Conservation (phyloP, 2,113 vertebrate genomes). For the Chlorocebus sabaeus region DNA sequence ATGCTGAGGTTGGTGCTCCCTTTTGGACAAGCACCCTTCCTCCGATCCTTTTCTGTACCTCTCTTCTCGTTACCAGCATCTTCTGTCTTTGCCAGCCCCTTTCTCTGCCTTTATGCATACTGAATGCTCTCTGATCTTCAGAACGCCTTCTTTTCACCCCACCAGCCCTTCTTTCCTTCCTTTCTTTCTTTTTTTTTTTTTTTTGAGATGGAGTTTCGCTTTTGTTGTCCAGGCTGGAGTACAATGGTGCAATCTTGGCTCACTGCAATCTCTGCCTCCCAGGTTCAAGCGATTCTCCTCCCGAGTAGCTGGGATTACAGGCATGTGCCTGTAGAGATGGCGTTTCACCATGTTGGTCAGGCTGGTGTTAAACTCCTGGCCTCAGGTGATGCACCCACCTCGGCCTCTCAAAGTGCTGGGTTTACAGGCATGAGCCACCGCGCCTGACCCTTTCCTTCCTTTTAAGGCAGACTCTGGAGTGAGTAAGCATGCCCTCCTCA, state of each 20-base stretch:
- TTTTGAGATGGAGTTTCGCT: too few species aligned
- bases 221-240: too few species aligned
- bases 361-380: too few species aligned
- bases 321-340: too few species aligned
- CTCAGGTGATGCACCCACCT: too few species aligned
- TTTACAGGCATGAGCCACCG: too few species aligned
- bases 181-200: not conserved
- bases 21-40: not conserved
- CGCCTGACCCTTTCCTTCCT: not conserved
- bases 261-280: too few species aligned
- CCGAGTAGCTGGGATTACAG: too few species aligned
- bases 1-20: not conserved
- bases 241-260: too few species aligned
- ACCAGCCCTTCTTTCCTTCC: not conserved
- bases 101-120: not conserved
- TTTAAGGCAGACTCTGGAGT: not conserved
- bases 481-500: rapidly evolving
- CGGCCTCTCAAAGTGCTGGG: too few species aligned
- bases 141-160: not conserved
- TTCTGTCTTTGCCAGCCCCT: not conserved
- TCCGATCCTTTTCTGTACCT: rapidly evolving
- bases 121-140: not conserved
- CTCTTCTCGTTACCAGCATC: not conserved
- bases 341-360: too few species aligned
- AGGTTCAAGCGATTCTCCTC: too few species aligned